Evolutionary conservation across 2,797 vertebrate genomes (phyloP), one percentile per base, ranked within the genome.

Genomic region (Pygocentrus nattereri): DNA sequence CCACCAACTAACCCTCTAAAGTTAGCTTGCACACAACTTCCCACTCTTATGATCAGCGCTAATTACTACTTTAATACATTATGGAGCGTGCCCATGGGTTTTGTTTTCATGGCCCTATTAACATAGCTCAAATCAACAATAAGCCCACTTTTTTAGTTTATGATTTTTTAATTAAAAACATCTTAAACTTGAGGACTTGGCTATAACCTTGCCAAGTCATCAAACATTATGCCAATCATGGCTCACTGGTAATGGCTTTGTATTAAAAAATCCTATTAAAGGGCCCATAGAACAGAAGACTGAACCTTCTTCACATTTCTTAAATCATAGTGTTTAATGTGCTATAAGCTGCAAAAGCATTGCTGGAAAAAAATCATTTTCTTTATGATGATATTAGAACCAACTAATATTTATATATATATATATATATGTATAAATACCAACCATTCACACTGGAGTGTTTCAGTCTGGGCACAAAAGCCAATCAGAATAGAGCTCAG

Each of bases 21-120:
- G 30, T 75, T 25, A 65, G 61, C 67, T 47, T 68, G 56, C 72
- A 56, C 23, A 58, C 21, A 59, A 62, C 62, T 34, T 52, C 59
- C 54, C 49, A 70, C 27, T 71, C 75, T 58, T 19, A 31, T 82
- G 76, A 86, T 85, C 82, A 77, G n/a, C 64, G 56, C 82, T 82
- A 82, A 88, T 87, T 83, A 68, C 47, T 64, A 21, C 56, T 78
- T 72, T 38, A 80, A 74, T 52, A 77, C 52, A 77, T 76, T 49
- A 69, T 30, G 21, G 21, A 68, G 15, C 4, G 8, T 44, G 50
- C 19, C 18, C 34, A 3, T 11, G 70, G 58, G 58, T 27, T 68
- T 31, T 18, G 10, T 23, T 64, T 50, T 8, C 31, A 49, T 25
- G 8, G 27, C 71, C 38, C 68, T 54, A 18, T 41, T 68, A 44